phyloP scores from a whole-genome alignment of 2,113 vertebrate genomes.

The Beaufortia kweichowensis region DNA sequence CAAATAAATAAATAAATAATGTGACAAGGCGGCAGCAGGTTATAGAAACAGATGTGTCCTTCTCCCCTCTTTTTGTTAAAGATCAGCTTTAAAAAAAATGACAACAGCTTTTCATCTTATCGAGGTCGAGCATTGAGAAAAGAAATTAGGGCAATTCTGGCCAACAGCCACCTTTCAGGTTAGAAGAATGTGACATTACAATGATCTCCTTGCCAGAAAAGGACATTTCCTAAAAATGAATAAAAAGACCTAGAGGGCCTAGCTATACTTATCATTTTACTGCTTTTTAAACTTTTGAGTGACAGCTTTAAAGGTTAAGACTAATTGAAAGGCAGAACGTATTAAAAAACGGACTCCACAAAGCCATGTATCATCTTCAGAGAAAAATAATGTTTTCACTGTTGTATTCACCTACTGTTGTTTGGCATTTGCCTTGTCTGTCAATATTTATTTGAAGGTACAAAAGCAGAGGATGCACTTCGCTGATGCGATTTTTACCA shows the following conservation, averaged over 20 bases:
- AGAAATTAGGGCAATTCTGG: conserved; percentile 25
- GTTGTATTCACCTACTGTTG: too few species aligned
- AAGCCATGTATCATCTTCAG: not conserved
- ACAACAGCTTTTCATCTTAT: conserved; percentile 23
- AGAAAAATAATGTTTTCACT: not conserved
- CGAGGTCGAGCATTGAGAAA: not conserved
- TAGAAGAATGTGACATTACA: conserved; percentile 24
- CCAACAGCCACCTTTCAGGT: not conserved
- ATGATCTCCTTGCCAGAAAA: conserved; percentile 24
- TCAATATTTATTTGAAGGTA: conserved; percentile 31
- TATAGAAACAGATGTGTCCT: conserved; percentile 5
- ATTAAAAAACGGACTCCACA: conserved; percentile 9
- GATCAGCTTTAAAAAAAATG: conserved; percentile 3
- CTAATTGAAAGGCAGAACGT: conserved; percentile 30
- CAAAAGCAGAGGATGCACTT: conserved; percentile 15
- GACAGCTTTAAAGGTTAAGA: conserved; percentile 37
- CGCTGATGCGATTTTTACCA: conserved; percentile 33
- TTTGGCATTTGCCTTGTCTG: not conserved
- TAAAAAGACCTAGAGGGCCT: conserved; percentile 8
- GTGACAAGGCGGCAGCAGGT: not conserved
- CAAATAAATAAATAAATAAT: not conserved
- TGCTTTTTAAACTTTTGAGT: conserved; percentile 21
- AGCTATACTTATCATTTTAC: not conserved
- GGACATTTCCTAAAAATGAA: conserved; percentile 38
- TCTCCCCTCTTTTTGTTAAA: not conserved